Percentiles rank a stretch among this genome's conserved stretches.
Evolutionary conservation across 2,113 vertebrate genomes (phyloP).

Genomic region (Cricetomys ansorgei): DNA sequence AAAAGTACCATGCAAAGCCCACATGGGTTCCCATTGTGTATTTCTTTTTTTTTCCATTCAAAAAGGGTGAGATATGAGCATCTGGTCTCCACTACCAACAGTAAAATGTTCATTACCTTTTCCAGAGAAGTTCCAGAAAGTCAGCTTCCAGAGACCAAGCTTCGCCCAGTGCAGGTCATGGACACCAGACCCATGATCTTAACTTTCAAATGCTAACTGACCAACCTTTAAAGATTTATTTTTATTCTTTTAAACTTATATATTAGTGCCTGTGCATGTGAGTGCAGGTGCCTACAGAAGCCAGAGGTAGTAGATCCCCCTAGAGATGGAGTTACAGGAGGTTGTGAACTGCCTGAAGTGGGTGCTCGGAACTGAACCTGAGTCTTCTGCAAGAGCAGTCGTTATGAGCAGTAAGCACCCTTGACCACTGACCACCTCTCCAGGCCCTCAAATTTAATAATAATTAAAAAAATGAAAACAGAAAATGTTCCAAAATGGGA

Average conservation of each 20-base stretch:
- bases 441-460: not conserved
- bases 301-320: not conserved
- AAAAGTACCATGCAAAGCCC: not conserved
- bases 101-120: not conserved
- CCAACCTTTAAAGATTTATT: not conserved
- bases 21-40: not conserved
- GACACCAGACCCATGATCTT: not conserved
- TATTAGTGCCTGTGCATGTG: not conserved
- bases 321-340: not conserved
- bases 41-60: not conserved
- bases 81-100: not conserved
- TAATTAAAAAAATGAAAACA: conserved; percentile 18
- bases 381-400: not conserved
- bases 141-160: too few relatives aligned
- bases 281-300: not conserved
- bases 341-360: not conserved
- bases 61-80: not conserved
- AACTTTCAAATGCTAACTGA: conserved; percentile 39
- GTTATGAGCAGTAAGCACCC: not conserved
- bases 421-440: not conserved
- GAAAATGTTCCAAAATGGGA: not conserved
- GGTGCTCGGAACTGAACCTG: not conserved
- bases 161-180: not conserved
- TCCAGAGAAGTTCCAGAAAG: conserved; percentile 7
- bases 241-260: not conserved